phyloP scores from a whole-genome alignment of 2,888 invertebrate species.

The Orgyia antiqua region DNA sequence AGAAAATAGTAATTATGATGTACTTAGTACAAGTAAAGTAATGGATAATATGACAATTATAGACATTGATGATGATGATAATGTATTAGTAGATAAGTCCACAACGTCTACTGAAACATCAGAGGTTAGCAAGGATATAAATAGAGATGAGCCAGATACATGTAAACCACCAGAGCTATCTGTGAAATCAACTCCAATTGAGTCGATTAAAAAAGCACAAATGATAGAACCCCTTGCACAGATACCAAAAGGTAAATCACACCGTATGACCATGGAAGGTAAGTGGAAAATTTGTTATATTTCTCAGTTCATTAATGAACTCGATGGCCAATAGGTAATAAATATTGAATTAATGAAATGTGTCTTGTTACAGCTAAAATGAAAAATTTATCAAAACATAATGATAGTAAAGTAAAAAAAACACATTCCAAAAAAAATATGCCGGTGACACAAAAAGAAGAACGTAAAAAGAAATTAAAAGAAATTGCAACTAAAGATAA shows the following conservation, averaged over 20 bases:
- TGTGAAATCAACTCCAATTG: constrained; percentile 15
- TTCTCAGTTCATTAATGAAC: not conserved
- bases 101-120: constrained; percentile 3
- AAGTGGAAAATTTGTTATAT: constrained; percentile 19
- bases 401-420: constrained; percentile 29
- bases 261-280: constrained; percentile 29
- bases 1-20: constrained; percentile 9
- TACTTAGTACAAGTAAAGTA: constrained; percentile 5
- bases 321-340: no score
- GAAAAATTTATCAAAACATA: constrained; percentile 28
- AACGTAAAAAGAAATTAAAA: constrained; percentile 69
- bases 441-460: constrained; percentile 55
- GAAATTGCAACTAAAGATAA: constrained; percentile 61
- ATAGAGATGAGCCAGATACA: constrained; percentile 28
- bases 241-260: constrained; percentile 30
- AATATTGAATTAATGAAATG: no score
- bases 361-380: constrained; percentile 42
- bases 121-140: not conserved
- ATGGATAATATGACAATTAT: not conserved
- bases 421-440: constrained; percentile 29
- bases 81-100: constrained; percentile 6
- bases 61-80: not conserved
- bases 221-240: constrained; percentile 47
- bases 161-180: constrained; percentile 13
- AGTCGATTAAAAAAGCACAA: constrained; percentile 37